Percentiles rank a stretch among this genome's conserved stretches.
phyloP scores from a whole-genome alignment of 2,888 invertebrate genomes.

The Ctenicera cuprea region DNA sequence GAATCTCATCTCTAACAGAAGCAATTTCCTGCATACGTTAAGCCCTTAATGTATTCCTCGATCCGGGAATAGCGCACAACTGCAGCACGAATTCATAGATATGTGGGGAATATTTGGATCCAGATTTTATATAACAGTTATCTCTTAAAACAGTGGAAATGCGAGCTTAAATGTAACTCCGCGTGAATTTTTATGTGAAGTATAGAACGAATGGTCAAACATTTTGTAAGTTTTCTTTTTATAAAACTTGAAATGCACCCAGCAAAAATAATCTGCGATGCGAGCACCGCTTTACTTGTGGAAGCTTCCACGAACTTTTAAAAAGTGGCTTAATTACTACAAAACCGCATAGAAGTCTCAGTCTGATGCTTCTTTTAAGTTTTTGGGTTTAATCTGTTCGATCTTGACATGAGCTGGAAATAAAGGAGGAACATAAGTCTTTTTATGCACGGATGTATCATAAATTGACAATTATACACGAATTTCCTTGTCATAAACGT shows the following conservation, averaged over 20 bases:
- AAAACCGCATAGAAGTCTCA: slow-evolving; percentile 7
- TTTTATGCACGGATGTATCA: too few relatives aligned
- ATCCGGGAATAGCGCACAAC: slow-evolving; percentile 37
- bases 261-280: neutral
- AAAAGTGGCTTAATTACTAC: slow-evolving; percentile 36
- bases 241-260: too few relatives aligned
- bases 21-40: slow-evolving; percentile 50
- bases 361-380: slow-evolving; percentile 12
- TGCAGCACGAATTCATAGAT: slow-evolving; percentile 40
- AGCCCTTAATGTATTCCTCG: slow-evolving; percentile 49
- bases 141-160: slow-evolving; percentile 1
- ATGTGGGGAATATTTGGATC: slow-evolving; percentile 27
- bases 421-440: slow-evolving; percentile 30
- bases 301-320: too few relatives aligned
- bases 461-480: too few relatives aligned
- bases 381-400: slow-evolving; percentile 55
- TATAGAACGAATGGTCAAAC: too few relatives aligned
- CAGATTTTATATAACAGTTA: slow-evolving; percentile 11
- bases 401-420: slow-evolving; percentile 54
- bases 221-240: too few relatives aligned
- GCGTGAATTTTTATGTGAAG: neutral
- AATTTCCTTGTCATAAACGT: too few relatives aligned
- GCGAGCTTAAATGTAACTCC: neutral
- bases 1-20: slow-evolving; percentile 47
- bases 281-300: neutral